Evolutionary conservation across 2,888 invertebrate species (phyloP).

Genomic region (Nudaria mundana): DNA sequence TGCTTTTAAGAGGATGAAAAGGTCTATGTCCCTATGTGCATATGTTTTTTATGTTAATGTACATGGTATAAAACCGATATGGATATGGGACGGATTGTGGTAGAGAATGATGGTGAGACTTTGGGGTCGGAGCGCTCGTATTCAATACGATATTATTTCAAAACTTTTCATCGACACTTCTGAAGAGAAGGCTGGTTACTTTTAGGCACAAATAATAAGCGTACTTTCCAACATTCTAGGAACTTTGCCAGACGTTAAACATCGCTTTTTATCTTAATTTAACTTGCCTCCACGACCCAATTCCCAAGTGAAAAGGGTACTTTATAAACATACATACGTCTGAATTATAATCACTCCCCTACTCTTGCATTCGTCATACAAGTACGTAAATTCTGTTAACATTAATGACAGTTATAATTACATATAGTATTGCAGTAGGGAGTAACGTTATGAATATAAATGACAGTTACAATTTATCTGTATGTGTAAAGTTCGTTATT

Average conservation of each 20-base stretch:
- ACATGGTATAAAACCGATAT: no score
- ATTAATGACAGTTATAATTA: constrained; percentile 33
- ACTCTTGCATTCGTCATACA: constrained; percentile 11
- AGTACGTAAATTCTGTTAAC: constrained; percentile 5
- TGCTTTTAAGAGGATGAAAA: background rate
- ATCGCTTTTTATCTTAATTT: background rate
- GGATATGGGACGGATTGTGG: no score
- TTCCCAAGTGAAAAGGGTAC: background rate
- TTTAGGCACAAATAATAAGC: no score
- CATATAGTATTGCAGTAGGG: constrained; percentile 25
- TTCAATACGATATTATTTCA: no score
- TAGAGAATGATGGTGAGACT: no score
- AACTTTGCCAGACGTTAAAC: no score
- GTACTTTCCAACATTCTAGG: no score
- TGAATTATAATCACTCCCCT: constrained; percentile 3
- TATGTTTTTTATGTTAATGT: no score
- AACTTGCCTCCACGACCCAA: background rate
- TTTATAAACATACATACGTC: constrained; percentile 3
- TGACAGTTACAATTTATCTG: constrained; percentile 8
- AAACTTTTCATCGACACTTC: no score
- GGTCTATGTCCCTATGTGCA: no score
- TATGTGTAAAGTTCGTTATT: constrained; percentile 1
- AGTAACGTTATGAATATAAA: constrained; percentile 35
- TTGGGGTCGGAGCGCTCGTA: background rate
- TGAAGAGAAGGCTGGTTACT: no score